Conservation (phyloP, 2,888 invertebrate species). For the Crossocerus cetratus region DNA sequence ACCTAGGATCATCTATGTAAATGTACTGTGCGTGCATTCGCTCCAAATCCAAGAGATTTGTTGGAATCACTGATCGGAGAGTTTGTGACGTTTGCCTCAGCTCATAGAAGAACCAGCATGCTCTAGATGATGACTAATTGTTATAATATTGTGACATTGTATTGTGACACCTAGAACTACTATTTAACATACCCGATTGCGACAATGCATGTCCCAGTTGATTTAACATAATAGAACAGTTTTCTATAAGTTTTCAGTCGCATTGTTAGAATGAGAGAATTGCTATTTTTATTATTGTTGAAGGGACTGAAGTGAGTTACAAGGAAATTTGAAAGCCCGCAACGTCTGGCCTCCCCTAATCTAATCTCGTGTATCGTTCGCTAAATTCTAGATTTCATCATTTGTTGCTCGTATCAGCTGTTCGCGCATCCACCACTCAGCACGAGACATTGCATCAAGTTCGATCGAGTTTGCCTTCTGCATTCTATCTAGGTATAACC, state of each 20-base stretch:
- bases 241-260: conserved; percentile 36
- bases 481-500: too few relatives aligned
- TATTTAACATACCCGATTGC: conserved; percentile 67
- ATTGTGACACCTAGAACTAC: conserved; percentile 19
- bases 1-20: conserved; percentile 78
- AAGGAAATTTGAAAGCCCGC: too few relatives aligned
- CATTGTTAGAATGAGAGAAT: conserved; percentile 26
- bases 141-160: conserved; percentile 9
- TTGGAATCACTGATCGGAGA: conserved; percentile 74
- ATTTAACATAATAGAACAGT: conserved; percentile 66
- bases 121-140: conserved; percentile 50
- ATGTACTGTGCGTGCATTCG: conserved; percentile 78
- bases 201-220: conserved; percentile 66
- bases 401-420: too few relatives aligned
- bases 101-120: conserved; percentile 72
- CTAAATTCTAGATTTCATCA: too few relatives aligned
- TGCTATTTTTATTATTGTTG: too few relatives aligned
- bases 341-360: too few relatives aligned
- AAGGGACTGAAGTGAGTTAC: too few relatives aligned
- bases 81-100: conserved; percentile 68
- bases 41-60: conserved; percentile 74
- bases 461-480: too few relatives aligned
- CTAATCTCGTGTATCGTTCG: not conserved
- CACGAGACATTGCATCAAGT: not conserved
- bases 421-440: not conserved